phyloP scores from a whole-genome alignment of 2,113 vertebrate genomes.

The Odobenus rosmarus region DNA sequence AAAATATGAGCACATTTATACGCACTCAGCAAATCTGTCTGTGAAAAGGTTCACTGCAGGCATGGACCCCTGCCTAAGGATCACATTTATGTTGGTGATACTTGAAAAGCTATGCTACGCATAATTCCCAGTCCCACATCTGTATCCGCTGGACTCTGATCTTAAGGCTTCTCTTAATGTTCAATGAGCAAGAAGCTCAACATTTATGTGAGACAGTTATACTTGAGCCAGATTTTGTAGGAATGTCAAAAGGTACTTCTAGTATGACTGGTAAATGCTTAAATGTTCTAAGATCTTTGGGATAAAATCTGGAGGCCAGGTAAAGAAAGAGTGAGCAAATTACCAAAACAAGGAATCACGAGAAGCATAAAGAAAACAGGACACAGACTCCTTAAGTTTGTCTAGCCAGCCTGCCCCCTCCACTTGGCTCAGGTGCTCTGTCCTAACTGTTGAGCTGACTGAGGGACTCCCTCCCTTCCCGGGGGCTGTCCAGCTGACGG shows the following conservation, averaged over 20 bases:
- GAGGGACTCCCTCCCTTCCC: not conserved
- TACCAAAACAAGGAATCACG: not conserved
- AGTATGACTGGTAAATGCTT: not conserved
- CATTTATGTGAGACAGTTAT: constrained; percentile 10
- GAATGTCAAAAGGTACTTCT: not conserved
- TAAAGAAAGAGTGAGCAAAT: constrained; percentile 11
- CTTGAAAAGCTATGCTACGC: not conserved
- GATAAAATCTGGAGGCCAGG: not conserved
- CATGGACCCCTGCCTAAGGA: not conserved
- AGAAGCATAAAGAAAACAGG: not conserved
- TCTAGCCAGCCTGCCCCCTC: not conserved
- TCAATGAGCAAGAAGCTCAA: not conserved
- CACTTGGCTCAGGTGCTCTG: not conserved
- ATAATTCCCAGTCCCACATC: not conserved
- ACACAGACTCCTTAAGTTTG: not conserved
- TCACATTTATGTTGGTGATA: not conserved
- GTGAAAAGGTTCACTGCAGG: not conserved
- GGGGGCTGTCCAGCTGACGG: not conserved
- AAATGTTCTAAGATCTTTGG: not conserved
- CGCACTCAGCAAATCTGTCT: not conserved
- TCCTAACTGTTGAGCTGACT: not conserved
- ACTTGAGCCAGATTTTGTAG: constrained; percentile 1
- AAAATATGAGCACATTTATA: not conserved
- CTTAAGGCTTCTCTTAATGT: not conserved
- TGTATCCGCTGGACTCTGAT: not conserved